A percentile compares a stretch with the other conserved stretches of the same genome.
Evolutionary conservation across 2,888 invertebrate species (phyloP).

Genomic region (Chymomyza fuscimana): DNA sequence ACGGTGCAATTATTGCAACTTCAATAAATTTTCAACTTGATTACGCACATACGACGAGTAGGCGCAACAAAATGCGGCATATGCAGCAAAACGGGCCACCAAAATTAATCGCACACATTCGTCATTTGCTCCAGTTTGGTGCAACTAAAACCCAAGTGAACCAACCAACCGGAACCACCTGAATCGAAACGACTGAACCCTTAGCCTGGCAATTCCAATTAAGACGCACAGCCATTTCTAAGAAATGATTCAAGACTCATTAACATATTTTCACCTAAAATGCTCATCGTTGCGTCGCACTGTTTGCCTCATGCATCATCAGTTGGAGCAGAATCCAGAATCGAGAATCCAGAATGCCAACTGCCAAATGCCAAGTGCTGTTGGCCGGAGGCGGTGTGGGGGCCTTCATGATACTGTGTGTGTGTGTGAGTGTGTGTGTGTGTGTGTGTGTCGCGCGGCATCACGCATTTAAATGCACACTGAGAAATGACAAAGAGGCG

Average conservation of each 20-base stretch:
- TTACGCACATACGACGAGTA: slow-evolving; percentile 51
- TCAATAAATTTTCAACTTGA: slow-evolving; percentile 71
- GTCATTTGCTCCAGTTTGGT: slow-evolving; percentile 40
- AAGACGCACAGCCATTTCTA: slow-evolving; percentile 55
- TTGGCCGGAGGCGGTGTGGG: no score
- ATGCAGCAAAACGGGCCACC: slow-evolving; percentile 23
- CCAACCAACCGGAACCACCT: neutral
- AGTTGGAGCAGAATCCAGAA: neutral
- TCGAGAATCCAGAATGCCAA: neutral
- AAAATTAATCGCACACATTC: slow-evolving; percentile 67
- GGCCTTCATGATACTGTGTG: no score
- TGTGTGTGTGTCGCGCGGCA: neutral
- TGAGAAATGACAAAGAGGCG: slow-evolving; percentile 68
- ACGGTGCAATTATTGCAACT: slow-evolving; percentile 70
- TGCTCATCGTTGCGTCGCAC: neutral
- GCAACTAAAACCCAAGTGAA: neutral
- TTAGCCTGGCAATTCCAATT: slow-evolving; percentile 61
- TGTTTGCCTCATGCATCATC: neutral
- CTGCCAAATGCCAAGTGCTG: neutral
- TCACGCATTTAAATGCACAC: slow-evolving; percentile 16
- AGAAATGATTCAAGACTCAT: slow-evolving; percentile 68
- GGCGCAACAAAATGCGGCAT: neutral
- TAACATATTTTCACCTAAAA: slow-evolving; percentile 73
- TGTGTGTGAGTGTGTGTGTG: no score
- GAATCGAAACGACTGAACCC: slow-evolving; percentile 19